phyloP scores from a whole-genome alignment of 2,797 vertebrate genomes.

The Agapornis canus region DNA sequence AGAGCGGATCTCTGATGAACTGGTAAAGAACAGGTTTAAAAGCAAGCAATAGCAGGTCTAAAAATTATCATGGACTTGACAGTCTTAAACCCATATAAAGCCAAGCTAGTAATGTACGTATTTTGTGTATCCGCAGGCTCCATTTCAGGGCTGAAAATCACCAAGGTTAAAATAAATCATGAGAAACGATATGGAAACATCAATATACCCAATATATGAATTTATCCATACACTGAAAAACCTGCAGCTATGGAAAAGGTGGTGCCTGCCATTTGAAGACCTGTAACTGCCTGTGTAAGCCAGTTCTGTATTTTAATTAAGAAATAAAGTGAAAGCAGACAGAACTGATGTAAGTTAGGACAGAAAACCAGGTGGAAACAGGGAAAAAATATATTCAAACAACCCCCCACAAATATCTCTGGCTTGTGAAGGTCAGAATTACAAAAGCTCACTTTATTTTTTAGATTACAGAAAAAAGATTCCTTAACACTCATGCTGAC shows the following conservation, averaged over 20 bases:
- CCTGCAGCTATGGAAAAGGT: neutral
- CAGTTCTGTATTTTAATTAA: neutral
- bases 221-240: neutral
- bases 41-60: neutral
- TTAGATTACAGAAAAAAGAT: neutral
- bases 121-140: neutral
- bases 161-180: neutral
- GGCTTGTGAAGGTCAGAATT: neutral
- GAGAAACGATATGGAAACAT: neutral
- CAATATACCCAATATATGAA: neutral
- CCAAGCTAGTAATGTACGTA: fast-evolving
- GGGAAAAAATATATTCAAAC: neutral
- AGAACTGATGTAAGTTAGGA: neutral
- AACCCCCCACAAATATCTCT: neutral
- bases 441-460: neutral
- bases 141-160: neutral
- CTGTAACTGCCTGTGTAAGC: neutral
- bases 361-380: neutral
- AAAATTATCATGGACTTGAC: neutral
- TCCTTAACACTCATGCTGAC: neutral
- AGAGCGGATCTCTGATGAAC: neutral
- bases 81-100: neutral
- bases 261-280: neutral
- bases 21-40: neutral
- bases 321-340: neutral